Conservation (phyloP, 1,140 invertebrate species). For the silkworm (Bombyx mori) region ASM3026992v2 NC_085129.1:1606501-1607000, state of each 20-base stretch:
- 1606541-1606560: slow-evolving; percentile 17
- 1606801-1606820: too few species aligned
- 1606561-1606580: slow-evolving; percentile 35
- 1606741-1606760: not conserved
- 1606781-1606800: not conserved
- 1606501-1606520: slow-evolving; percentile 7
- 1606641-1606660: too few species aligned
- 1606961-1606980: slow-evolving; percentile 11
- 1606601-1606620: slow-evolving; percentile 47
- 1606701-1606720: too few species aligned
- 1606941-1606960: slow-evolving; percentile 38
- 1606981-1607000: slow-evolving; percentile 4
- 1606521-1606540: not conserved
- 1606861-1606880: slow-evolving; percentile 2
- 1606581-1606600: slow-evolving; percentile 61
- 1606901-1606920: slow-evolving; percentile 11
- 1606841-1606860: not conserved
- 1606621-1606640: not conserved
- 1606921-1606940: slow-evolving; percentile 43
- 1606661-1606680: too few species aligned
- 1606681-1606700: too few species aligned
- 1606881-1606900: not conserved
- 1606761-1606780: not conserved
- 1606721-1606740: too few species aligned
- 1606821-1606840: not conserved